Conservation (phyloP, 2,797 vertebrate species). For the Lepilemur ruficaudatus region DNA sequence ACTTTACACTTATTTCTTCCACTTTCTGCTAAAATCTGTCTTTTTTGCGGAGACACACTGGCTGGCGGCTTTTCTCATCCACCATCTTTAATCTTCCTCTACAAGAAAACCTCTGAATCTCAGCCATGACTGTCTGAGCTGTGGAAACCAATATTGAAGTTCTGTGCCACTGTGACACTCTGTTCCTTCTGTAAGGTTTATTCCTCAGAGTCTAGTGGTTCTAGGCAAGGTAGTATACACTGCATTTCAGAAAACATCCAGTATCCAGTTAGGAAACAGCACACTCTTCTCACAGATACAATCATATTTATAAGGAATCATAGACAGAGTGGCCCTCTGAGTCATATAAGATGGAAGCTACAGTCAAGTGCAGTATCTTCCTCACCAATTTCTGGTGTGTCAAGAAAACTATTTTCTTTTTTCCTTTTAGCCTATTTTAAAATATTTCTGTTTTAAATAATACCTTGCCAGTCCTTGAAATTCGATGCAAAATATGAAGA, state of each 20-base stretch:
- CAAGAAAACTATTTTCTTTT: background rate
- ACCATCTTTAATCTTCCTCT: too few species aligned
- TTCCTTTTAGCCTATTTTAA: background rate
- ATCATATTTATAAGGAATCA: background rate
- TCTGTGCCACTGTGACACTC: background rate
- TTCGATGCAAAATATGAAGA: background rate
- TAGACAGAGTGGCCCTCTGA: background rate
- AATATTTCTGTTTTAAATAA: background rate
- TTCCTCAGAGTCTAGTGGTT: background rate
- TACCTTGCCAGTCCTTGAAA: background rate
- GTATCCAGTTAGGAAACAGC: background rate
- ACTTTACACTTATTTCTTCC: too few species aligned
- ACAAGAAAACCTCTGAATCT: background rate
- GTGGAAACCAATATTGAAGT: background rate
- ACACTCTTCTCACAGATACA: background rate
- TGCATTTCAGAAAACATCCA: background rate
- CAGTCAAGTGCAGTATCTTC: background rate
- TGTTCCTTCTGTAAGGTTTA: background rate
- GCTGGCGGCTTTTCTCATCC: too few species aligned
- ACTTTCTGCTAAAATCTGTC: too few species aligned
- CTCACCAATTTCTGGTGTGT: background rate
- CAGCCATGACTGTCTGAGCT: background rate
- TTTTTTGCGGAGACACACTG: too few species aligned
- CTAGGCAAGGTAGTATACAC: background rate
- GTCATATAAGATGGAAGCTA: background rate